These are phyloP conservation scores for Bibio marci DNA, from an alignment of 2,888 invertebrate species.

Conservation along the genomic window DNA sequence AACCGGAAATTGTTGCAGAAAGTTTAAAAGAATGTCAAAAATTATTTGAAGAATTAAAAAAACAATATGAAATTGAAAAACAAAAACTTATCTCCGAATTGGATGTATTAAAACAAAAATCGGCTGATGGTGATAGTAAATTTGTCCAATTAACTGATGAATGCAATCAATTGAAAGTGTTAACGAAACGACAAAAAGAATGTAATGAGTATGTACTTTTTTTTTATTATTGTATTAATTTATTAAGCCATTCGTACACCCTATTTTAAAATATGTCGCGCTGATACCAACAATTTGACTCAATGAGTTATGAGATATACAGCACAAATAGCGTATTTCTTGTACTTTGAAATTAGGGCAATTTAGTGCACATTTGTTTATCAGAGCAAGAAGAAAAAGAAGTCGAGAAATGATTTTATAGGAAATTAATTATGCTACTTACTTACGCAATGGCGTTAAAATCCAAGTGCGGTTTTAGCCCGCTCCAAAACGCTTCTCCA, in stretches of 20 bases:
- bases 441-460: too few relatives aligned
- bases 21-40: slow-evolving; percentile 57
- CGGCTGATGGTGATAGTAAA: slow-evolving; percentile 7
- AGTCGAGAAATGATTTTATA: too few relatives aligned
- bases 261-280: not conserved
- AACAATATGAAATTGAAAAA: slow-evolving; percentile 51
- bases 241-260: not conserved
- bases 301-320: too few relatives aligned
- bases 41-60: slow-evolving; percentile 56
- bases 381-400: too few relatives aligned
- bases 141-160: slow-evolving; percentile 11
- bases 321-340: too few relatives aligned
- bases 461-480: too few relatives aligned
- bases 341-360: too few relatives aligned
- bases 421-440: too few relatives aligned
- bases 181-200: slow-evolving; percentile 13
- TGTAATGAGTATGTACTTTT: slow-evolving; percentile 9
- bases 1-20: slow-evolving; percentile 30
- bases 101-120: slow-evolving; percentile 11
- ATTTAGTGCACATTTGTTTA: too few relatives aligned
- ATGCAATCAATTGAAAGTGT: slow-evolving; percentile 14
- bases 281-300: too few relatives aligned
- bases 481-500: too few relatives aligned
- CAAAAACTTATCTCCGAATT: slow-evolving; percentile 32
- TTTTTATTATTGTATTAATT: not conserved